Evolutionary conservation across 2,888 invertebrate species (phyloP).

Genomic region (Parelbella ahira): DNA sequence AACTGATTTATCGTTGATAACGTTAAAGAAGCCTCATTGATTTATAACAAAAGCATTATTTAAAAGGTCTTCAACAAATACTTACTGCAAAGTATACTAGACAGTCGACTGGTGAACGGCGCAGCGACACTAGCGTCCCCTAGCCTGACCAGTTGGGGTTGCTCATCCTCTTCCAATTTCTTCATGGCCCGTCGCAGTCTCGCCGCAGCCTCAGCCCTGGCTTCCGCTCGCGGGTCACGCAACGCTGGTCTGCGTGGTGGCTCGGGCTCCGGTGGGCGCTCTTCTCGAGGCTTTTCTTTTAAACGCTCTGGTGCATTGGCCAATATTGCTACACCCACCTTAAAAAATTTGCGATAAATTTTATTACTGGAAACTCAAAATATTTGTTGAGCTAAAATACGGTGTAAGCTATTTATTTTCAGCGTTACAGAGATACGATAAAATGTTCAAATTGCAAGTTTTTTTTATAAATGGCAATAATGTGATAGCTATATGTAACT

Average conservation of each 20-base stretch:
- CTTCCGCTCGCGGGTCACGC: constrained; percentile 47
- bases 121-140: constrained; percentile 99
- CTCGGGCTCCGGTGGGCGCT: constrained; percentile 85
- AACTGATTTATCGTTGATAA: no score
- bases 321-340: constrained; percentile 93
- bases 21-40: no score
- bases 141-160: constrained; percentile 93
- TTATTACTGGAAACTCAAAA: no score
- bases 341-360: no score
- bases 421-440: no score
- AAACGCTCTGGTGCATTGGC: constrained; percentile 82
- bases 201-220: constrained; percentile 57
- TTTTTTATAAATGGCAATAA: no score
- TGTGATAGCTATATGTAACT: no score
- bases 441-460: no score
- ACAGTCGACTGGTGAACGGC: constrained; percentile 98
- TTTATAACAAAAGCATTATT: no score
- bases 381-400: no score
- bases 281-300: constrained; percentile 77
- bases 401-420: no score
- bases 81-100: constrained; percentile 97
- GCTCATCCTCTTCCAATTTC: constrained; percentile 93
- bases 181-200: constrained; percentile 86
- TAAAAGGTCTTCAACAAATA: no score
- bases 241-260: constrained; percentile 37